These are phyloP conservation scores for Cloeon dipterum DNA, from an alignment of 2,888 invertebrate genomes.

Conservation along the genomic window DNA sequence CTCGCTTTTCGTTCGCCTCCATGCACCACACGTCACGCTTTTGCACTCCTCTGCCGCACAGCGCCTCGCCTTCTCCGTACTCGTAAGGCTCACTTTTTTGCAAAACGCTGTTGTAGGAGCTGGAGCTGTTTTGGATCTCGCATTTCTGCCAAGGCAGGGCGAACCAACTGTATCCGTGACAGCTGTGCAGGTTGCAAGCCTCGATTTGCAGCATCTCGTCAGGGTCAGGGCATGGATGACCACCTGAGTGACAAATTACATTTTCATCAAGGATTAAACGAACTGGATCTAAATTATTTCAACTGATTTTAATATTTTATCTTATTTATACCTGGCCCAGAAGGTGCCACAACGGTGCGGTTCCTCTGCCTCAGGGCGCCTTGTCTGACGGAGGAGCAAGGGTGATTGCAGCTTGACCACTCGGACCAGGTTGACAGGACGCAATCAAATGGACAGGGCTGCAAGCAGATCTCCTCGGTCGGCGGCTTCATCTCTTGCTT, in stretches of 20 bases:
- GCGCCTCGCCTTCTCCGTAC: conserved; percentile 4
- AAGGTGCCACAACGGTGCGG: conserved; percentile 16
- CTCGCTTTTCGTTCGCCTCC: conserved; percentile 28
- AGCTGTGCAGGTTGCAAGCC: conserved; percentile 30
- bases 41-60: conserved; percentile 16
- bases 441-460: conserved; percentile 43
- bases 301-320: neutral
- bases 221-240: conserved; percentile 29
- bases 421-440: conserved; percentile 36
- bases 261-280: neutral
- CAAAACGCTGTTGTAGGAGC: neutral
- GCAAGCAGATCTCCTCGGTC: conserved; percentile 30
- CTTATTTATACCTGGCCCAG: conserved; percentile 14
- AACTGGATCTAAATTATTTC: neutral
- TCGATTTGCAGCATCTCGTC: conserved; percentile 29
- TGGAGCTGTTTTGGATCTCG: neutral
- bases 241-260: conserved; percentile 18
- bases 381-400: conserved; percentile 13
- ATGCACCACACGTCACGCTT: conserved; percentile 29
- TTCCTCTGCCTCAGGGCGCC: conserved; percentile 14
- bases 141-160: conserved; percentile 29
- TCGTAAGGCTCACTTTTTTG: conserved; percentile 10
- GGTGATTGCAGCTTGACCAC: conserved; percentile 26
- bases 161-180: conserved; percentile 34
- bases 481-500: conserved; percentile 15